phyloP scores from a whole-genome alignment of 2,113 vertebrate genomes.

The Pitta sordida region DNA sequence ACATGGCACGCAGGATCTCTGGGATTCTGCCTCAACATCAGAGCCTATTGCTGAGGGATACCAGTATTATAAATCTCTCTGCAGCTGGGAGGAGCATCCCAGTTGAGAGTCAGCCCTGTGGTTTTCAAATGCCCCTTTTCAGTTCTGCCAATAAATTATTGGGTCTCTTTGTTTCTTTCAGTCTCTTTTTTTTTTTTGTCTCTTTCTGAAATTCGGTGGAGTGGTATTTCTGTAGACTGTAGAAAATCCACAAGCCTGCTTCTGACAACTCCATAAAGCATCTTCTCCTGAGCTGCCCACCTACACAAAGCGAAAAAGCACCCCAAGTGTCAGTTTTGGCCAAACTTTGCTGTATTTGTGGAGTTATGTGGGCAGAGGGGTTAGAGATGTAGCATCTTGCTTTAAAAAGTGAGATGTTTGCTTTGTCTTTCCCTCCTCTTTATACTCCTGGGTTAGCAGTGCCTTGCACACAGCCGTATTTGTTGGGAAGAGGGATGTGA shows the following conservation, averaged over 20 bases:
- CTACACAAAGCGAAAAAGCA: neutral
- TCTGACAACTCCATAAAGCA: neutral
- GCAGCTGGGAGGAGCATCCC: slow-evolving; percentile 57
- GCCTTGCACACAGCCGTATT: neutral
- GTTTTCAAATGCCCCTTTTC: slow-evolving; percentile 61
- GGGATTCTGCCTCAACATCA: slow-evolving; percentile 18
- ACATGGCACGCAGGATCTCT: slow-evolving; percentile 41
- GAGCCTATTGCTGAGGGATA: slow-evolving; percentile 56
- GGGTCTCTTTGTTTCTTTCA: slow-evolving; percentile 66
- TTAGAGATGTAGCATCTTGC: neutral
- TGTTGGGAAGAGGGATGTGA: neutral
- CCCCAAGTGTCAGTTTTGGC: neutral
- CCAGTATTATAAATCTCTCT: slow-evolving; percentile 72
- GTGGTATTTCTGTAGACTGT: neutral
- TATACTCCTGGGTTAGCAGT: neutral
- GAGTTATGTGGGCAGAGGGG: neutral
- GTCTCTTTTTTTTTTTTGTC: neutral
- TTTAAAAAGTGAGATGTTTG: neutral
- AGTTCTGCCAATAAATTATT: slow-evolving; percentile 75
- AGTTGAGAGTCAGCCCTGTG: slow-evolving; percentile 48
- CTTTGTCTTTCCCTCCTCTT: neutral
- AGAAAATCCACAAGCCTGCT: neutral
- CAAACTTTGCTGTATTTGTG: neutral
- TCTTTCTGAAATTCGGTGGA: neutral
- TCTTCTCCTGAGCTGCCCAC: neutral